Evolutionary conservation across 2,113 vertebrate genomes (phyloP).

Genomic region (Apus apus): DNA sequence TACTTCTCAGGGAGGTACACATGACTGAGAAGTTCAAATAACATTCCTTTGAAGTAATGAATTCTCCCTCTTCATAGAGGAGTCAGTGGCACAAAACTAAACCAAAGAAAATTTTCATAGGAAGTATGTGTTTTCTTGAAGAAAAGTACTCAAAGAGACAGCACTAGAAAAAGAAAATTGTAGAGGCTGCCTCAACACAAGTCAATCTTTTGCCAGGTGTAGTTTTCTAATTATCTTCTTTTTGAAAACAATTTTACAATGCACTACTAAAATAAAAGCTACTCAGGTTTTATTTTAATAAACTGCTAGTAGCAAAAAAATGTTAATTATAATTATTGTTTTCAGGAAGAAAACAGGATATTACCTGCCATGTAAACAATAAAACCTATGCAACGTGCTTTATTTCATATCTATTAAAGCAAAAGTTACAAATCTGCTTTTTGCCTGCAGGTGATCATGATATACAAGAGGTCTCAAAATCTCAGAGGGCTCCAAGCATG

Average conservation of each 20-base stretch:
- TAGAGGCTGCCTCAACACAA: neutral
- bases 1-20: neutral
- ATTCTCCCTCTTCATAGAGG: neutral
- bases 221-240: neutral
- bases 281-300: neutral
- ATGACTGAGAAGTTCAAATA: neutral
- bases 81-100: neutral
- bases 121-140: neutral
- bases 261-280: neutral
- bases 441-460: slow-evolving; percentile 34
- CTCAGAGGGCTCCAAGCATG: slow-evolving; percentile 66
- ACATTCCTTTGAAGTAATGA: neutral
- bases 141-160: neutral
- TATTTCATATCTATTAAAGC: neutral
- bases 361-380: neutral
- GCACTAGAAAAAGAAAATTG: neutral
- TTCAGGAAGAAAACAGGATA: neutral
- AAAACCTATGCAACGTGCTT: neutral
- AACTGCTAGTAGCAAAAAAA: neutral
- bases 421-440: neutral
- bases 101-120: neutral
- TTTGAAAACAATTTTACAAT: neutral
- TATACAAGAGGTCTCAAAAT: neutral
- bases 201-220: neutral
- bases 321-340: slow-evolving; percentile 1